phyloP scores from a whole-genome alignment of 2,797 vertebrate species.

The Cynopterus sphinx region DNA sequence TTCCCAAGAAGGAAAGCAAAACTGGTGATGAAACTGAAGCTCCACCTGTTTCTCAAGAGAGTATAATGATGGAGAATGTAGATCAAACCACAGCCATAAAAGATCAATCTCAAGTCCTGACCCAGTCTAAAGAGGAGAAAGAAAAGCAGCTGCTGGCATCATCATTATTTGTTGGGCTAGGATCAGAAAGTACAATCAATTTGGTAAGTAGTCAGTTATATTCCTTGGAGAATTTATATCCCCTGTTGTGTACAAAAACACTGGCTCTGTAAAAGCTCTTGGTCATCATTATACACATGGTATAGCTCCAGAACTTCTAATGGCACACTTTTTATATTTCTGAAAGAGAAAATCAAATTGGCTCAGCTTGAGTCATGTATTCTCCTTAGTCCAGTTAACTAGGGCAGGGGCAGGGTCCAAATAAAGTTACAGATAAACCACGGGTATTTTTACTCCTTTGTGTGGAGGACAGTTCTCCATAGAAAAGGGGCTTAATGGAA shows the following conservation, averaged over 20 bases:
- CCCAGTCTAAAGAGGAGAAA: conserved; percentile 85
- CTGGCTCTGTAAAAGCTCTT: not conserved
- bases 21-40: conserved; percentile 80
- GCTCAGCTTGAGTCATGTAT: not conserved
- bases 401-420: not conserved
- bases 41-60: conserved; percentile 76
- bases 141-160: conserved; percentile 93
- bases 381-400: not conserved
- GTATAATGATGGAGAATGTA: conserved; percentile 74
- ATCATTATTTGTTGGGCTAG: conserved; percentile 93
- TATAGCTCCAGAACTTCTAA: not conserved
- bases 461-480: not conserved
- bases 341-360: not conserved
- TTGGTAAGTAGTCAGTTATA: conserved; percentile 87
- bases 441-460: not conserved
- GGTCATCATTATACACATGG: not conserved
- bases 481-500: not conserved
- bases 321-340: not conserved
- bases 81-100: conserved; percentile 44
- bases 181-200: conserved; percentile 87
- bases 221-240: not conserved
- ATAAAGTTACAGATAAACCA: not conserved
- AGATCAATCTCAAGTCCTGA: conserved; percentile 63
- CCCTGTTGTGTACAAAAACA: not conserved
- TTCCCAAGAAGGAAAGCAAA: conserved; percentile 88